Evolutionary conservation across 2,113 vertebrate species (phyloP).

Genomic region (Ranitomeya imitator): DNA sequence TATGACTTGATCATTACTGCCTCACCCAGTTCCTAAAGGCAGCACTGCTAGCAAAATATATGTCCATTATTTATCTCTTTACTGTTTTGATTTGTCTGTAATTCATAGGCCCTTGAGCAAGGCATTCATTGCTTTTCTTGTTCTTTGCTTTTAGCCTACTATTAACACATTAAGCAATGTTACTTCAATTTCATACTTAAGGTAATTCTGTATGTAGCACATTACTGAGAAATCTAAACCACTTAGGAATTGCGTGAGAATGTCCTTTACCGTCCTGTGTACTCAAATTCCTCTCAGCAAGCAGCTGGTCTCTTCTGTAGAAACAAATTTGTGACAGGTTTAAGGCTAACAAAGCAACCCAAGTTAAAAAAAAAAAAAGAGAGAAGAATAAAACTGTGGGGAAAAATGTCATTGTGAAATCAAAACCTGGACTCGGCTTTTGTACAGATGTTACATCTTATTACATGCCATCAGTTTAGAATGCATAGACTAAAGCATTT

Average conservation of each 20-base stretch:
- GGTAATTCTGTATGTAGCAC: conserved; percentile 32
- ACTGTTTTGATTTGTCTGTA: conserved; percentile 44
- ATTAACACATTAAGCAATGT: conserved; percentile 31
- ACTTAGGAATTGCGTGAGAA: conserved; percentile 40
- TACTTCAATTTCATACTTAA: conserved; percentile 32
- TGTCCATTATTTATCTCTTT: conserved; percentile 26
- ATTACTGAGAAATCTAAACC: conserved; percentile 27
- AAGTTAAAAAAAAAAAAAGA: not conserved
- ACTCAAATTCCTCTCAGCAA: conserved; percentile 28
- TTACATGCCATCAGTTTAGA: not conserved
- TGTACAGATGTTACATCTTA: conserved; percentile 2
- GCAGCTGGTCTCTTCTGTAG: conserved; percentile 22
- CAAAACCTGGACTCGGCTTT: not conserved
- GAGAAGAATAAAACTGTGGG: conserved; percentile 13
- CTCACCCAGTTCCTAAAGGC: conserved; percentile 32
- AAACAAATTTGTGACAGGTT: conserved; percentile 17
- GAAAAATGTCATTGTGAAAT: not conserved
- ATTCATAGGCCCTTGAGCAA: conserved; percentile 30
- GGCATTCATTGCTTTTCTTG: conserved; percentile 7
- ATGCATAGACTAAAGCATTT: conserved; percentile 3
- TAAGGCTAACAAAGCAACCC: conserved; percentile 34
- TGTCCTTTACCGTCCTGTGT: conserved; percentile 37
- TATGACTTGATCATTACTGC: conserved; percentile 24
- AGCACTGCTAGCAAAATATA: conserved; percentile 20
- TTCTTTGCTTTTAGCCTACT: conserved; percentile 4